Evolutionary conservation across 2,113 vertebrate genomes (phyloP).

Genomic region (Pogonocichla stellata): DNA sequence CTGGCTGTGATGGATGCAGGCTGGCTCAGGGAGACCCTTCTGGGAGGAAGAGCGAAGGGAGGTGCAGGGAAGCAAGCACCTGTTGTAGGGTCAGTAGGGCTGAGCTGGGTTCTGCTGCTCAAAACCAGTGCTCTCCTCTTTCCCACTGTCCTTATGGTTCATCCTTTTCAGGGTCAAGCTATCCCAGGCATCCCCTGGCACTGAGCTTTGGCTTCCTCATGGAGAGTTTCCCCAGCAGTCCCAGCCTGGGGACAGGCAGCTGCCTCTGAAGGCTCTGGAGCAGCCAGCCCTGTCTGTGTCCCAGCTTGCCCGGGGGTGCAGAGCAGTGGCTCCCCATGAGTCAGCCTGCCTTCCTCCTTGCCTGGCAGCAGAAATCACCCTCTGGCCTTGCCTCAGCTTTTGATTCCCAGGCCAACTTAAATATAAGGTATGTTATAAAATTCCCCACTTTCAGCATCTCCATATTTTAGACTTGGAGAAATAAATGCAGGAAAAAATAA

Average conservation of each 20-base stretch:
- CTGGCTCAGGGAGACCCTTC: neutral
- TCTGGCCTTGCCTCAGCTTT: neutral
- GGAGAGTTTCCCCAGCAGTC: neutral
- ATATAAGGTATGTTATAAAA: neutral
- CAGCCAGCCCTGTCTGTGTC: rapidly evolving
- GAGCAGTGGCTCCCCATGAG: neutral
- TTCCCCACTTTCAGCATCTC: neutral
- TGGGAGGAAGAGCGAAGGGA: neutral
- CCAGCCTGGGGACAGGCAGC: neutral
- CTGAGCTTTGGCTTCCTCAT: rapidly evolving
- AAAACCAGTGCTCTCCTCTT: neutral
- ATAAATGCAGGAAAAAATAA: neutral
- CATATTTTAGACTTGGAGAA: neutral
- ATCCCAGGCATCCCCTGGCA: neutral
- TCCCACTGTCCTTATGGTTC: neutral
- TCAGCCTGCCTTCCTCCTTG: neutral
- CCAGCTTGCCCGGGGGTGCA: neutral
- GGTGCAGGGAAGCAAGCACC: rapidly evolving
- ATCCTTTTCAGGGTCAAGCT: neutral
- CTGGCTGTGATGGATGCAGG: neutral
- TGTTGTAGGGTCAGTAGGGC: neutral
- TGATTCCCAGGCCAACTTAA: neutral
- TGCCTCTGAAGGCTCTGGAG: neutral
- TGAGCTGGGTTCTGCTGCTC: neutral
- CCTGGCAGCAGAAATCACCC: neutral